These are phyloP conservation scores for Drosophila diplacantha DNA, from an alignment of 2,888 invertebrate genomes.

Conservation along the genomic window DNA sequence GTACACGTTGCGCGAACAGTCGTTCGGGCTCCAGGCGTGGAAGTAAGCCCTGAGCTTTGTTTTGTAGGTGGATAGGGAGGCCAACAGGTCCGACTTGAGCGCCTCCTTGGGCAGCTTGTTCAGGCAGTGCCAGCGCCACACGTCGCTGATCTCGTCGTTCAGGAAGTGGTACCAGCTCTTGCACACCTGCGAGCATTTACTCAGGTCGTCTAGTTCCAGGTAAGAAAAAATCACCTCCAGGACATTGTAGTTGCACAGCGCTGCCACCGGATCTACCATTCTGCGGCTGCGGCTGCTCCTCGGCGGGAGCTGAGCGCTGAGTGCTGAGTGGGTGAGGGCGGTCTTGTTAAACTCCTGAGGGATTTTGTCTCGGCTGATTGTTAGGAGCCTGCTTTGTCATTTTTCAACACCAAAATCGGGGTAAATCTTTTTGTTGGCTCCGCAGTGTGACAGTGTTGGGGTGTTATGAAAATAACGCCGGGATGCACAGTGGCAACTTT, in stretches of 20 bases:
- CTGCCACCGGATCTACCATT: conserved; percentile 82
- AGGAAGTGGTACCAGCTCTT: conserved; percentile 94
- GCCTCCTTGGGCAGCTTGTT: conserved; percentile 87
- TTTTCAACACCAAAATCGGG: conserved; percentile 12
- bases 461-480: conserved; percentile 10
- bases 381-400: conserved; percentile 19
- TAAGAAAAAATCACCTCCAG: conserved; percentile 95
- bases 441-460: conserved; percentile 17
- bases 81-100: conserved; percentile 92
- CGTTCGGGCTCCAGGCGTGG: conserved; percentile 98
- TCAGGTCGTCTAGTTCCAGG: conserved; percentile 89
- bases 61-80: conserved; percentile 93
- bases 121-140: conserved; percentile 94
- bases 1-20: conserved; percentile 97
- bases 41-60: conserved; percentile 94
- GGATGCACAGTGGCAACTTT: conserved; percentile 34
- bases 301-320: conserved; percentile 7
- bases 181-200: conserved; percentile 94
- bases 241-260: conserved; percentile 86
- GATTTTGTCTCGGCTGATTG: conserved; percentile 17
- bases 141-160: conserved; percentile 95
- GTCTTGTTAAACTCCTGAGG: conserved; percentile 22
- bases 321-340: conserved; percentile 2
- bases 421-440: conserved; percentile 11
- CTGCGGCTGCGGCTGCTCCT: conserved; percentile 53